These are phyloP conservation scores for Chaenocephalus aceratus DNA, from an alignment of 2,113 vertebrate species.

Conservation along the genomic window DNA sequence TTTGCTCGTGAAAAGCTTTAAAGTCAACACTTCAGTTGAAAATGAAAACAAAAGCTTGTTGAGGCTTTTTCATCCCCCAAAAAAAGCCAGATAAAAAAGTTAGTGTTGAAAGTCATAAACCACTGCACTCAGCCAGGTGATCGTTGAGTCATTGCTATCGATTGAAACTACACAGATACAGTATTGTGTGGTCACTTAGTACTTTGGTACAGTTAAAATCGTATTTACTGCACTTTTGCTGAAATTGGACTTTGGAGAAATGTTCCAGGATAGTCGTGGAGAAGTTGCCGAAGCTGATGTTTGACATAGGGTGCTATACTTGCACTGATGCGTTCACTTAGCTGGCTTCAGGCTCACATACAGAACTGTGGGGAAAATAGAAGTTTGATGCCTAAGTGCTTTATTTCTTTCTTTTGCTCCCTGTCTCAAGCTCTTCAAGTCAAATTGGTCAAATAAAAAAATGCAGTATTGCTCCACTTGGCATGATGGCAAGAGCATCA, in stretches of 20 bases:
- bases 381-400: too few species aligned
- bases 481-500: background rate
- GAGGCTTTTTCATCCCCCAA: background rate
- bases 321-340: background rate
- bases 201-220: background rate
- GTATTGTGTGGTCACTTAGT: background rate
- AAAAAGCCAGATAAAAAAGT: conserved; percentile 16
- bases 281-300: background rate
- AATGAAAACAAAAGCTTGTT: background rate
- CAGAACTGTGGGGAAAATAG: background rate
- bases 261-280: conserved; percentile 7
- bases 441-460: background rate
- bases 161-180: conserved; percentile 21
- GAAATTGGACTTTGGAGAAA: background rate
- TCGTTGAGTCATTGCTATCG: background rate
- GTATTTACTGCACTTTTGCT: background rate
- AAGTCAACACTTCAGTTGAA: conserved; percentile 1
- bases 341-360: background rate
- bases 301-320: background rate
- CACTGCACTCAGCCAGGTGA: background rate
- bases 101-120: conserved; percentile 12
- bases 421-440: background rate
- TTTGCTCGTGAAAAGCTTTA: background rate
- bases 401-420: background rate
- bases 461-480: too few species aligned